These are phyloP conservation scores for Mylabris phalerata DNA, from an alignment of 1,140 invertebrate species.

Conservation along the genomic window DNA sequence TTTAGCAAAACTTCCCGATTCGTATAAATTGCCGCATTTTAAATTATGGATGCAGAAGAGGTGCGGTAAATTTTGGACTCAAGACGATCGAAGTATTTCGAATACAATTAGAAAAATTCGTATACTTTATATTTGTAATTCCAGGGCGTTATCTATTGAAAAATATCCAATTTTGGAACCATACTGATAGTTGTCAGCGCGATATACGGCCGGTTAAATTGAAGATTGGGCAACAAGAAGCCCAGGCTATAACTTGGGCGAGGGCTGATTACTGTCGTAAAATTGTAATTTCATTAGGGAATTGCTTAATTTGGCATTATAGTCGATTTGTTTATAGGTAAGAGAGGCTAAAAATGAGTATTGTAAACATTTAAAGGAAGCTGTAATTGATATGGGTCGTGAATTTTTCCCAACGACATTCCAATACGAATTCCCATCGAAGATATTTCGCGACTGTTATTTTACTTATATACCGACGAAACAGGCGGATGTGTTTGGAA, in stretches of 20 bases:
- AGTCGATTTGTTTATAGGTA: neutral
- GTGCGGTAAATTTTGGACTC: conserved; percentile 26
- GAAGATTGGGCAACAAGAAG: neutral
- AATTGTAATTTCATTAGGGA: neutral
- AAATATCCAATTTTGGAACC: neutral
- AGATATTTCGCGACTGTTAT: conserved; percentile 32
- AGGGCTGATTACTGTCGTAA: conserved; percentile 6
- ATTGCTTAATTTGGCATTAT: too few species aligned
- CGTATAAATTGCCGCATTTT: conserved; percentile 35
- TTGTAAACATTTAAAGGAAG: conserved; percentile 23
- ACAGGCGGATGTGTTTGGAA: conserved; percentile 25
- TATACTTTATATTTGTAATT: neutral
- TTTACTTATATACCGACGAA: conserved; percentile 36
- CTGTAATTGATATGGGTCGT: conserved; percentile 25
- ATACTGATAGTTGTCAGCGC: neutral
- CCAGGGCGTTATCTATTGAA: neutral
- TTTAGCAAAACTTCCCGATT: conserved; percentile 35
- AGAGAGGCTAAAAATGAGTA: neutral
- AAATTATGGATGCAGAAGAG: conserved; percentile 34
- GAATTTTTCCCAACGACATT: conserved; percentile 33
- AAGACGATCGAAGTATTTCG: conserved; percentile 24
- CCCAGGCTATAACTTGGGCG: conserved; percentile 12
- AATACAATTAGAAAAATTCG: neutral
- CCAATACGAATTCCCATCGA: conserved; percentile 31
- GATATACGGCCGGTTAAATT: neutral